Evolutionary conservation across 2,797 vertebrate genomes (phyloP).

Genomic region (Heterohyrax brucei): DNA sequence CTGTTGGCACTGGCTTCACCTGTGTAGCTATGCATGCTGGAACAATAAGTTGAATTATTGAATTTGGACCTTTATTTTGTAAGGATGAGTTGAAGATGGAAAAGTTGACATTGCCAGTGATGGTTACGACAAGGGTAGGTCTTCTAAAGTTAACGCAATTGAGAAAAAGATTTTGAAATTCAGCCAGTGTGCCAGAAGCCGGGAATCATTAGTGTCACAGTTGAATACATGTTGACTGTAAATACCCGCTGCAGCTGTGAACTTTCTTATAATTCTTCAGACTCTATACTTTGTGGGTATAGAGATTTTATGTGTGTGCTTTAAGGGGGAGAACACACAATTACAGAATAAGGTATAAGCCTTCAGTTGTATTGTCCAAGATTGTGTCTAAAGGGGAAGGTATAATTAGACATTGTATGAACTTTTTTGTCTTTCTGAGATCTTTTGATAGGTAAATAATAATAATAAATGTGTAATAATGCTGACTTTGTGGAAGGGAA

Average conservation of each 20-base stretch:
- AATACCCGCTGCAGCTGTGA: slow-evolving; percentile 13
- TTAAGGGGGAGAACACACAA: background rate
- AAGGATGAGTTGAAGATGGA: slow-evolving; percentile 60
- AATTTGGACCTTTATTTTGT: slow-evolving; percentile 38
- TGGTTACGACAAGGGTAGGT: slow-evolving; percentile 37
- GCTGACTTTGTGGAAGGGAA: slow-evolving; percentile 12
- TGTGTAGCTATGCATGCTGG: background rate
- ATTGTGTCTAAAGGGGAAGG: background rate
- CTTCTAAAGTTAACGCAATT: slow-evolving; percentile 60
- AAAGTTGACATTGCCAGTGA: slow-evolving; percentile 52
- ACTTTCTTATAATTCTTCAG: background rate
- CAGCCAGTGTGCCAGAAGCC: background rate
- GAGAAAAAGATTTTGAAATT: slow-evolving; percentile 54
- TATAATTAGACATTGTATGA: slow-evolving; percentile 42
- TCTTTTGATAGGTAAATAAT: slow-evolving; percentile 32
- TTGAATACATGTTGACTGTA: background rate
- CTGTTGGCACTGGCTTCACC: background rate
- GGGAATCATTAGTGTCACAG: background rate
- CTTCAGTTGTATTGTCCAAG: slow-evolving; percentile 12
- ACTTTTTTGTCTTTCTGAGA: slow-evolving; percentile 42
- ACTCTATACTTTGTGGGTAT: background rate
- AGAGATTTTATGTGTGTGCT: background rate
- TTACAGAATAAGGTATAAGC: slow-evolving; percentile 34
- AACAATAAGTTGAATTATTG: background rate
- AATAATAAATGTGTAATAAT: background rate